Evolutionary conservation across 2,888 invertebrate genomes (phyloP).

Genomic region (Polydrusus tereticollis): DNA sequence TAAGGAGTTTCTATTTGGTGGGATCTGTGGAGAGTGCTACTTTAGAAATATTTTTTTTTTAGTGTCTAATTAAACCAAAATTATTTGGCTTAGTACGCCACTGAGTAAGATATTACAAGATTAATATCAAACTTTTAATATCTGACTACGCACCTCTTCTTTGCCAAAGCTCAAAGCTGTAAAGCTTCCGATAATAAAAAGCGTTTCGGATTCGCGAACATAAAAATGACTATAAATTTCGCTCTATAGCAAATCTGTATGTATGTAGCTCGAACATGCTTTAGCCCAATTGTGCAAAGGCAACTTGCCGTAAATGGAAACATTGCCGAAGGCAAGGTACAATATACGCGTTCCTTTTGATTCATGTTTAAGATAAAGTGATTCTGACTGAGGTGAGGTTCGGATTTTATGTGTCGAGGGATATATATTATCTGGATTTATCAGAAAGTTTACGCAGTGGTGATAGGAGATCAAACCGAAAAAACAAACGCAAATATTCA

Average conservation of each 20-base stretch:
- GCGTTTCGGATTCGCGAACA: conserved; percentile 17
- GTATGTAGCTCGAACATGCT: conserved; percentile 8
- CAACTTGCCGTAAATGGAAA: conserved; percentile 17
- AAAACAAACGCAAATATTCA: background rate
- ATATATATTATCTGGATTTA: conserved; percentile 5
- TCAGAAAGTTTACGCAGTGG: background rate
- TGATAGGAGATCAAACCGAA: background rate
- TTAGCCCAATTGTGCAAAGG: conserved; percentile 15
- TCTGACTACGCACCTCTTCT: conserved; percentile 29
- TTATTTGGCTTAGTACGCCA: background rate
- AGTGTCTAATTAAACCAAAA: too few relatives aligned
- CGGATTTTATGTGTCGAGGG: background rate
- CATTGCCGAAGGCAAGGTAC: background rate
- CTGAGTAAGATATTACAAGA: conserved; percentile 16
- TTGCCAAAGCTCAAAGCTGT: conserved; percentile 12
- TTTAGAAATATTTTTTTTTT: too few relatives aligned
- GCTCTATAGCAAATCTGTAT: conserved; percentile 16
- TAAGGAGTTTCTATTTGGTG: too few relatives aligned
- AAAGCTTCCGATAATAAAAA: conserved; percentile 35
- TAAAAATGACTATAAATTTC: conserved; percentile 39
- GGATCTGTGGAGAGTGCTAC: too few relatives aligned
- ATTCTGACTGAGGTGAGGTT: background rate
- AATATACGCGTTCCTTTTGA: conserved; percentile 8
- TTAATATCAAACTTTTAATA: conserved; percentile 32
- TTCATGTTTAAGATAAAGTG: background rate